phyloP scores from a whole-genome alignment of 2,113 vertebrate species.

The Hippopotamus amphibius region DNA sequence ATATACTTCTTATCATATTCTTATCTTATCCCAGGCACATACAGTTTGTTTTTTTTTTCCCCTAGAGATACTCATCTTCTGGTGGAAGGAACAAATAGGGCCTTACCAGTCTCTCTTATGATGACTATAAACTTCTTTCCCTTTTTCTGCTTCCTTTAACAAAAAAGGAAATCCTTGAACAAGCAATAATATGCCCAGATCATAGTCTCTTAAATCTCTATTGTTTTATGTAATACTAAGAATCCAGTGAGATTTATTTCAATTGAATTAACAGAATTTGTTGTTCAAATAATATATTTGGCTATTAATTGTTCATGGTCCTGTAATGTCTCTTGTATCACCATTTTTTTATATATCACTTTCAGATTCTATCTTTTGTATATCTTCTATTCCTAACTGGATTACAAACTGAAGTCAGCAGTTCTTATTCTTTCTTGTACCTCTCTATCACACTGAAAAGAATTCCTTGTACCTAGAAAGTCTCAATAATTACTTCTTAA shows the following conservation, averaged over 20 bases:
- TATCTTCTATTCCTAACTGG: not conserved
- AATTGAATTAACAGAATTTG: not conserved
- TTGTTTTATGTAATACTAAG: not conserved
- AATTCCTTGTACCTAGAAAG: not conserved
- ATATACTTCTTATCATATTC: not conserved
- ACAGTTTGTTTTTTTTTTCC: not conserved
- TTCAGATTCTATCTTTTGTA: not conserved
- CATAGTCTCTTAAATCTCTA: not conserved
- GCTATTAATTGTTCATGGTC: not conserved
- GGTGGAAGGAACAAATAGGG: not conserved
- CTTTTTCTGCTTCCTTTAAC: not conserved
- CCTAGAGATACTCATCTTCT: not conserved
- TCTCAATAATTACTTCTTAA: not conserved
- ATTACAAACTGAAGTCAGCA: not conserved
- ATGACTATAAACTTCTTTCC: not conserved
- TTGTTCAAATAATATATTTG: constrained; percentile 43
- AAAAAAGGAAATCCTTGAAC: not conserved
- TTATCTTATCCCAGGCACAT: not conserved
- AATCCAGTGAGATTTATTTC: not conserved
- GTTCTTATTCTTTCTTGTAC: not conserved
- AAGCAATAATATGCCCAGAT: not conserved
- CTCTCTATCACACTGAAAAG: not conserved
- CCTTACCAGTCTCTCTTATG: not conserved
- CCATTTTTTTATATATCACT: not conserved
- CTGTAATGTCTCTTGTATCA: not conserved